Percentiles rank a stretch among this genome's conserved stretches.
Evolutionary conservation across 2,113 vertebrate genomes (phyloP).

Genomic region (Quiscalus mexicanus): DNA sequence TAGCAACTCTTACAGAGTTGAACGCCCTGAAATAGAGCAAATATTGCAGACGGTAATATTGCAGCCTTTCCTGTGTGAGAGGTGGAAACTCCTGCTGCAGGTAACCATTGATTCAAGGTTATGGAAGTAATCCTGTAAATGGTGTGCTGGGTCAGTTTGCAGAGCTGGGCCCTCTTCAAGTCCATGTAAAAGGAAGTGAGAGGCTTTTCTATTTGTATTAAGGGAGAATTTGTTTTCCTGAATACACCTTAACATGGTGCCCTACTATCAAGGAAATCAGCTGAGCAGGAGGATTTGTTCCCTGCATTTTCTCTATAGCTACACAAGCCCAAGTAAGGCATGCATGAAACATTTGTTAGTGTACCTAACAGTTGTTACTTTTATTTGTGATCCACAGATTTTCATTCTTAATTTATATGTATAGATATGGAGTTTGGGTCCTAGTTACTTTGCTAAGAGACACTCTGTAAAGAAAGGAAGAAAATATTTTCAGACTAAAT

Average conservation of each 20-base stretch:
- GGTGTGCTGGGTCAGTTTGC: background rate
- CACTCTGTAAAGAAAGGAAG: background rate
- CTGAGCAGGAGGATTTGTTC: background rate
- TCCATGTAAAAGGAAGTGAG: background rate
- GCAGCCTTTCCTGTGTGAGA: background rate
- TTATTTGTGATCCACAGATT: background rate
- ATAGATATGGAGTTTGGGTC: background rate
- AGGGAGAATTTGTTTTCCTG: background rate
- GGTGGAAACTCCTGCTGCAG: background rate
- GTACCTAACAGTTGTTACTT: background rate
- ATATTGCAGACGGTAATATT: background rate
- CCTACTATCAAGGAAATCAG: background rate
- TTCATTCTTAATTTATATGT: background rate
- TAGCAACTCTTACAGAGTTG: background rate
- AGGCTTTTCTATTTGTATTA: background rate
- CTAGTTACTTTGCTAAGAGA: background rate
- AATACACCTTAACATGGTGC: background rate
- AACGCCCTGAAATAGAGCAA: background rate
- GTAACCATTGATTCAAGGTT: background rate
- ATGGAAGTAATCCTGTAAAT: background rate
- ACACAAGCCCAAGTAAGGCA: background rate
- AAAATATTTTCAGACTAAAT: background rate
- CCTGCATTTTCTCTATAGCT: background rate
- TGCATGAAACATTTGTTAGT: background rate
- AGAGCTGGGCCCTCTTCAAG: background rate